A percentile compares a stretch with the other conserved stretches of the same genome.
These are phyloP conservation scores for Psittacula echo DNA, from an alignment of 2,797 vertebrate species.

Conservation along the genomic window DNA sequence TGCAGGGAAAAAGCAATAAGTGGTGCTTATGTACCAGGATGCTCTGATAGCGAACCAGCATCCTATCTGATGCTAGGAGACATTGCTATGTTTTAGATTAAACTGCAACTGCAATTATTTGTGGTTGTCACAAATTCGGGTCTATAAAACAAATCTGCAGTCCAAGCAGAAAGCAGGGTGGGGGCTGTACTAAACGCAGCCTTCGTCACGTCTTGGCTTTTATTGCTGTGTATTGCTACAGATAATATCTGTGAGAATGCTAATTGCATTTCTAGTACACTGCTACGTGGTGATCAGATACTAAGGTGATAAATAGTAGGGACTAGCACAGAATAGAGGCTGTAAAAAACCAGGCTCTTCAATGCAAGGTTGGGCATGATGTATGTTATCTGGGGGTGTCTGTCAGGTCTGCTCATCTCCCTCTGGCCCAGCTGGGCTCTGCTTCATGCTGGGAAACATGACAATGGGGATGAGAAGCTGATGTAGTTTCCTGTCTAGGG, in stretches of 20 bases:
- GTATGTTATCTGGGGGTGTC: background rate
- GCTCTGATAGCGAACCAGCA: fast-evolving
- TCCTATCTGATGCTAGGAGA: background rate
- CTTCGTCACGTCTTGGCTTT: background rate
- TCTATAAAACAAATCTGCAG: background rate
- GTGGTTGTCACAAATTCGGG: background rate
- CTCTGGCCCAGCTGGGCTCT: background rate
- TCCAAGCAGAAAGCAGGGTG: background rate
- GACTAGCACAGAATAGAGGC: background rate
- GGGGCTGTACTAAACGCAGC: background rate
- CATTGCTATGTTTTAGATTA: background rate
- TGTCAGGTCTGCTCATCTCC: background rate
- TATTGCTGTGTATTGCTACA: fast-evolving
- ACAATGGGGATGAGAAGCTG: background rate
- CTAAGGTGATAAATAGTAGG: background rate
- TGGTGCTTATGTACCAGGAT: background rate
- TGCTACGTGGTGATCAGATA: background rate
- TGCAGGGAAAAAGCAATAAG: background rate
- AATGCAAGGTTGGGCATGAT: background rate
- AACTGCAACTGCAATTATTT: background rate
- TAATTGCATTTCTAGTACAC: background rate
- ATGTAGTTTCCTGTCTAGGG: background rate
- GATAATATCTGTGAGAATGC: background rate
- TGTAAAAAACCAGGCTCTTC: background rate
- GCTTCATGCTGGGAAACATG: background rate